Percentiles rank a stretch among this genome's conserved stretches.
Evolutionary conservation across 2,113 vertebrate species (phyloP).

Genomic region (Excalfactoria chinensis): DNA sequence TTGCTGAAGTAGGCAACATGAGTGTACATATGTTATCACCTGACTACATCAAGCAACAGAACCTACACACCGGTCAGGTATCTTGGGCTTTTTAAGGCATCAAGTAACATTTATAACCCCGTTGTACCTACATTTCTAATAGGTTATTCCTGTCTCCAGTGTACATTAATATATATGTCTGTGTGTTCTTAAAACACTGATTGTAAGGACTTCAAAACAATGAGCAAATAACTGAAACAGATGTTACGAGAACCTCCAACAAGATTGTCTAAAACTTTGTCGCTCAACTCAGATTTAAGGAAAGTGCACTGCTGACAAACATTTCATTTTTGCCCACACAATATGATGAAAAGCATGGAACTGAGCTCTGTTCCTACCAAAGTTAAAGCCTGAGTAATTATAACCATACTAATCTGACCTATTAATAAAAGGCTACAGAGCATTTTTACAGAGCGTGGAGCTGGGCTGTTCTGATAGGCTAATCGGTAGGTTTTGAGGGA

Average conservation of each 20-base stretch:
- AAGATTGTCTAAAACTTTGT: not conserved
- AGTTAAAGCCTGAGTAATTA: not conserved
- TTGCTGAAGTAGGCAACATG: slow-evolving; percentile 72
- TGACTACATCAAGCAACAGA: slow-evolving; percentile 75
- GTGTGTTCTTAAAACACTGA: slow-evolving; percentile 39
- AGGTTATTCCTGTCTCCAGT: slow-evolving; percentile 64
- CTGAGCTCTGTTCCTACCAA: not conserved
- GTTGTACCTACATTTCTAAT: slow-evolving; percentile 71
- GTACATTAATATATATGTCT: slow-evolving; percentile 63
- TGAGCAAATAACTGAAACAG: slow-evolving; percentile 56
- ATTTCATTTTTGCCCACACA: not conserved
- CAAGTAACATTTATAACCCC: slow-evolving; percentile 75
- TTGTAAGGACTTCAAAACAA: slow-evolving; percentile 57
- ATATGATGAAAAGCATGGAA: not conserved
- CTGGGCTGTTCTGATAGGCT: not conserved
- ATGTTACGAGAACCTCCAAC: slow-evolving; percentile 32
- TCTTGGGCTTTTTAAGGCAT: slow-evolving; percentile 79
- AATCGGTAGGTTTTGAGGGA: not conserved
- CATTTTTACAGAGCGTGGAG: not conserved
- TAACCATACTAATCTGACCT: not conserved
- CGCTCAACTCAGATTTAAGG: not conserved
- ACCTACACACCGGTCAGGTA: slow-evolving; percentile 53
- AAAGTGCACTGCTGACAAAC: not conserved
- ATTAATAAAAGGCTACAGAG: not conserved
- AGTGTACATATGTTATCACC: slow-evolving; percentile 81